Percentiles rank a stretch among this genome's conserved stretches.
phyloP scores from a whole-genome alignment of 1,140 invertebrate genomes.

The Papilio machaon region DNA sequence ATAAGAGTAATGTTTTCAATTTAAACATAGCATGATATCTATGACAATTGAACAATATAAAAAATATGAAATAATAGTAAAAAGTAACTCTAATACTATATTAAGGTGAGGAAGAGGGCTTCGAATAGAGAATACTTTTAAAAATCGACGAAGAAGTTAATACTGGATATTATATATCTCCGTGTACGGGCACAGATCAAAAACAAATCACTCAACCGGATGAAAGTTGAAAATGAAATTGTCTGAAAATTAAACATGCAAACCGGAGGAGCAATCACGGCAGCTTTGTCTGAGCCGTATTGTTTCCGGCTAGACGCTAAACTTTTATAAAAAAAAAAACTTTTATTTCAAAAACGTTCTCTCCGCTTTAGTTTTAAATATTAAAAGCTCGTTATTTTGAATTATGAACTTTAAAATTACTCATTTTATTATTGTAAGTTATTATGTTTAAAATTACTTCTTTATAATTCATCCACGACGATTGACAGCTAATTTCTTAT shows the following conservation, averaged over 20 bases:
- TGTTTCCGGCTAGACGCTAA: conserved; percentile 32
- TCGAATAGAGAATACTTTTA: too few species aligned
- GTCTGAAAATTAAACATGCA: conserved; percentile 35
- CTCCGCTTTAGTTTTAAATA: background rate
- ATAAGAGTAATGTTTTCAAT: background rate
- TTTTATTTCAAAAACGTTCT: background rate
- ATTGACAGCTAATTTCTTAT: too few species aligned
- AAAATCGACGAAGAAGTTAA: background rate
- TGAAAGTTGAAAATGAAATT: conserved; percentile 36
- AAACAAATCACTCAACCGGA: conserved; percentile 18
- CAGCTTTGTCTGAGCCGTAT: conserved; percentile 30
- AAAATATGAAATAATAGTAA: background rate
- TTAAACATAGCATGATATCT: background rate
- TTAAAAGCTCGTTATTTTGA: background rate
- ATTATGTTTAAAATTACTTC: too few species aligned
- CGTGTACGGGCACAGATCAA: background rate
- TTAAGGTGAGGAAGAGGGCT: too few species aligned
- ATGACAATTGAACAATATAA: background rate
- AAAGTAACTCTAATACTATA: background rate
- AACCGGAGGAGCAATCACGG: conserved; percentile 34
- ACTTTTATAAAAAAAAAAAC: conserved; percentile 25
- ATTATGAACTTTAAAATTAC: background rate
- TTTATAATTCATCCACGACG: too few species aligned
- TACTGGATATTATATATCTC: background rate
- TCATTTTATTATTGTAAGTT: too few species aligned